Conservation (phyloP, 2,888 invertebrate genomes). For the Apamea sordens region DNA sequence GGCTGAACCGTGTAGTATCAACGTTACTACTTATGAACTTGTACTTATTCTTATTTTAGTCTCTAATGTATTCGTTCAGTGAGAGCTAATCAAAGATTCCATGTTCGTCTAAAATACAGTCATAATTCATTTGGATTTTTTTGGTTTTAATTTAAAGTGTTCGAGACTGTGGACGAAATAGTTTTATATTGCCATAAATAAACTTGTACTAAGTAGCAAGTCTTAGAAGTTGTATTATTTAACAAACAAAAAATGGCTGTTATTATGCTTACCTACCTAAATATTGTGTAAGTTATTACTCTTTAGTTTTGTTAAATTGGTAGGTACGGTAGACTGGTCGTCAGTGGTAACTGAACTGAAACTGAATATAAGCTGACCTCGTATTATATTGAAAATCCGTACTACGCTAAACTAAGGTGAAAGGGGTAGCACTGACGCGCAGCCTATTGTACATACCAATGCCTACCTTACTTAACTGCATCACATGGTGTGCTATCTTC, state of each 20-base stretch:
- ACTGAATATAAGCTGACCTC: background rate
- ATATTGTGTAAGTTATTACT: background rate
- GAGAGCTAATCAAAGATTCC: background rate
- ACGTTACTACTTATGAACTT: background rate
- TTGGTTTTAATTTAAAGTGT: background rate
- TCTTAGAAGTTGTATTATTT: background rate
- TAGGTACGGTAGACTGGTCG: background rate
- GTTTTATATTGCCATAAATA: background rate
- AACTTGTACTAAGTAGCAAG: background rate
- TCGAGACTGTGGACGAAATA: background rate
- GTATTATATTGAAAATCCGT: background rate
- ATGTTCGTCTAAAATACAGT: background rate
- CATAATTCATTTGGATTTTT: background rate
- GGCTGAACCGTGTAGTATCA: background rate
- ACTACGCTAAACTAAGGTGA: background rate
- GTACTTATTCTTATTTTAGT: background rate
- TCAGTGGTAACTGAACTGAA: background rate
- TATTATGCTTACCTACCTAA: background rate
- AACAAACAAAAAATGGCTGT: background rate
- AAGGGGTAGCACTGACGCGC: background rate
- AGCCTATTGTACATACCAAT: background rate
- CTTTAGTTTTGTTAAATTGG: background rate
- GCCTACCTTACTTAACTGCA: background rate
- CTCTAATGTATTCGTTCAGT: background rate
- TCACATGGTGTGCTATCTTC: background rate